Evolutionary conservation across 2,888 invertebrate species (phyloP), one percentile per base, ranked within the genome.

Genomic region (Nemurella pictetii): DNA sequence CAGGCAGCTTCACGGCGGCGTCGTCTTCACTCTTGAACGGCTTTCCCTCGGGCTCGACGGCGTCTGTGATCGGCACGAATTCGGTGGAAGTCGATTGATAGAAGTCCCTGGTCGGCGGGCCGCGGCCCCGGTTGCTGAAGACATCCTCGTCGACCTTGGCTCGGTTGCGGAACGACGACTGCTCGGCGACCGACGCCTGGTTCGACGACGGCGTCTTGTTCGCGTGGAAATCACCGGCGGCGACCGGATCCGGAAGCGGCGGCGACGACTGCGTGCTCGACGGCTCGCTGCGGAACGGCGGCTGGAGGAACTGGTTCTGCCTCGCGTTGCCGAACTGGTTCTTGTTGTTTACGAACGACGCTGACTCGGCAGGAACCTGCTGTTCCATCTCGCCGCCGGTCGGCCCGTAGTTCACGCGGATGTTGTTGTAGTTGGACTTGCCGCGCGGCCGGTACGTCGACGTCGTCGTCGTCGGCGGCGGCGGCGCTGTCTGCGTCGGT

Each of bases 311-410:
- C 82, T 74, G 73, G 28, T 78, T 74, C 32, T 82, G 84, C 7
- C 84, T 26, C 25, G 29, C n/a, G 0, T 28, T 27, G 0, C n/a
- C 15, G n/a, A 85, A 83, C 35, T 86, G 84, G 87, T 89, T 89
- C 26, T 90, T 89, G 86, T 90, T 92, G 73, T 93, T 92, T 0
- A 93, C 93, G 88, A 96, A 96, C 0, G 96, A 95, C 0, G 95
- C 95, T 7, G 95, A 94, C 90, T 96, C 96, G 9, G 96, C 95
- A 0, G 94, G 93, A 0, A 94, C 92, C 89, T 95, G 95, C 88
- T 93, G 93, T 89, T 96, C 95, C 86, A 90, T 83, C 80, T 84
- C 85, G 30, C 75, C 82, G 30, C 72, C 80, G 27, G 75, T 74
- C 27, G 74, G 12, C 28, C 80, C 32, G 85, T 83, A 73, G 80